Percentiles rank a stretch among this genome's conserved stretches.
These are phyloP conservation scores for Balaeniceps rex DNA, from an alignment of 2,113 vertebrate genomes.

Conservation along the genomic window DNA sequence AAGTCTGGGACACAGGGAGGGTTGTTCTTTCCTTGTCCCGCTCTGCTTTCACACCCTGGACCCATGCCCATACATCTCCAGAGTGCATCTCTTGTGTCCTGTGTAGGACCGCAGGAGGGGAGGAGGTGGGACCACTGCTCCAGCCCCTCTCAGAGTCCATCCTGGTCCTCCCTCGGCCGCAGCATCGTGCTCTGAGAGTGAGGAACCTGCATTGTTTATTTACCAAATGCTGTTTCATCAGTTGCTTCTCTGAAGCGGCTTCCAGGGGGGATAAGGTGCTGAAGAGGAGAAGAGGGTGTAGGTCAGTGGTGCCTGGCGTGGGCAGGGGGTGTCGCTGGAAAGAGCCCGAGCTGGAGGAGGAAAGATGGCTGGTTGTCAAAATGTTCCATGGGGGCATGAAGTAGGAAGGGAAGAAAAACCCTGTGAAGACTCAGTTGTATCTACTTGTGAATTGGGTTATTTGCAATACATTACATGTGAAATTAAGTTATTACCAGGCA, in stretches of 20 bases:
- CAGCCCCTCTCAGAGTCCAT: not conserved
- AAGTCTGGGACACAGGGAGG: not conserved
- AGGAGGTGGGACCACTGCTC: not conserved
- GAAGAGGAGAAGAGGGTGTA: not conserved
- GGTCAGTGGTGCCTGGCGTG: not conserved
- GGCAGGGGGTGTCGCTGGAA: not conserved
- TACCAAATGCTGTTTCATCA: not conserved
- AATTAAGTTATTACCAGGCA: slow-evolving; percentile 12
- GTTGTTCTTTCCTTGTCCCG: not conserved
- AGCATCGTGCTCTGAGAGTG: not conserved
- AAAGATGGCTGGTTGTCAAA: not conserved
- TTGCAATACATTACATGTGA: not conserved
- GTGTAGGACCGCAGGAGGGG: not conserved
- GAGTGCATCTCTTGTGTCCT: rapidly evolving
- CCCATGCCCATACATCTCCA: not conserved
- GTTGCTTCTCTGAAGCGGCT: not conserved
- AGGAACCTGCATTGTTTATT: not conserved
- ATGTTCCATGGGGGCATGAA: not conserved
- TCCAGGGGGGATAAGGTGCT: not conserved
- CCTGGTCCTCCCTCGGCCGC: not conserved
- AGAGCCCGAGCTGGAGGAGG: not conserved
- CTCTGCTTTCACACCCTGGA: not conserved
- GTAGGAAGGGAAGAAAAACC: not conserved
- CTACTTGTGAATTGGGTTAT: not conserved
- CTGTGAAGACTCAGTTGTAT: not conserved